phyloP scores from a whole-genome alignment of 1,140 invertebrate species.

The Drosophila punjabiensis region DNA sequence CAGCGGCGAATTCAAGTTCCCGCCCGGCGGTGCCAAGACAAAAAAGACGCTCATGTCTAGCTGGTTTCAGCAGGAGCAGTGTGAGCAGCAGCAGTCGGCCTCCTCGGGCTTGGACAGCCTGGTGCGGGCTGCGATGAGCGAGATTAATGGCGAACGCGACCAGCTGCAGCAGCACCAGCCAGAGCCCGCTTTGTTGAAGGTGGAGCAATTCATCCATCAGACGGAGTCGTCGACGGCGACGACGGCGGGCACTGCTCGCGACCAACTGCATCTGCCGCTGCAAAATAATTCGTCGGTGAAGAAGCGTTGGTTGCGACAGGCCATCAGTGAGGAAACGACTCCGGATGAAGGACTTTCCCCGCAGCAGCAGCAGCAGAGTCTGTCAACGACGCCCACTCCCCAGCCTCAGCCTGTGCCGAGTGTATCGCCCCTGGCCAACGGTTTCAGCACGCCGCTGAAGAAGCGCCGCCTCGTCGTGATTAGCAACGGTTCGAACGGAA shows the following conservation, averaged over 20 bases:
- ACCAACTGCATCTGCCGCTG: conserved; percentile 70
- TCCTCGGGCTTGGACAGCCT: conserved; percentile 87
- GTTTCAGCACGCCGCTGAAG: conserved; percentile 96
- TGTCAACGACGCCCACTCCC: conserved; percentile 12
- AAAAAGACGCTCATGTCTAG: conserved; percentile 96
- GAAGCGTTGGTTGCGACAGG: conserved; percentile 97
- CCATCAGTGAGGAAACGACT: conserved; percentile 94
- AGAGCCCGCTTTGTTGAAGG: conserved; percentile 73
- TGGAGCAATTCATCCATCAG: conserved; percentile 84
- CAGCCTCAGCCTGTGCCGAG: conserved; percentile 19
- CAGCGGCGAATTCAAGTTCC: conserved; percentile 59
- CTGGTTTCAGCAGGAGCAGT: conserved; percentile 92
- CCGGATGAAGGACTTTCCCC: conserved; percentile 48
- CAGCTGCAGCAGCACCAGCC: conserved; percentile 55
- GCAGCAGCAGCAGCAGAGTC: conserved; percentile 27
- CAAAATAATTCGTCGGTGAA: conserved; percentile 89
- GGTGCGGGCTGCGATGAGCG: conserved; percentile 87
- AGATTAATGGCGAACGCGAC: conserved; percentile 72
- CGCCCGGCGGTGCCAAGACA: conserved; percentile 88
- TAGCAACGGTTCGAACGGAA: conserved; percentile 54
- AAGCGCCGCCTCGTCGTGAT: conserved; percentile 93
- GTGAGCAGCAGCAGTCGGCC: conserved; percentile 37
- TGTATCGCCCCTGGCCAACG: conserved; percentile 86
- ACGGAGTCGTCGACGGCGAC: conserved; percentile 55
- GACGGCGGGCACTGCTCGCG: conserved; percentile 27